phyloP scores from a whole-genome alignment of 2,797 vertebrate species.

The Tenualosa thibaudeaui region DNA sequence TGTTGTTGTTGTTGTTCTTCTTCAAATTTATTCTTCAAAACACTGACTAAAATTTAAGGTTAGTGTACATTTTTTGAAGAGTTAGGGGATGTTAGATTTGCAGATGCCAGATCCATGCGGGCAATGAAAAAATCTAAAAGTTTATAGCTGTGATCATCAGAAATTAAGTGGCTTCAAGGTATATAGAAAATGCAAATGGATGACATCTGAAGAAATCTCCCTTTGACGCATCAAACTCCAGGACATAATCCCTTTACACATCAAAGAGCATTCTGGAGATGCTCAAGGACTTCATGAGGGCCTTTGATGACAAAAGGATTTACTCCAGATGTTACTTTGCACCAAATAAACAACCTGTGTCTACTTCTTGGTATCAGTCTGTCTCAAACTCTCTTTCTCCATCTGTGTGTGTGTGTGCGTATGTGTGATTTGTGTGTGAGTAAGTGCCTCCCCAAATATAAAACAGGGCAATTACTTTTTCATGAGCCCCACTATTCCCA shows the following conservation, averaged over 20 bases:
- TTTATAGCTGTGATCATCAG: not conserved
- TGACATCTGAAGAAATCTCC: slow-evolving; percentile 1
- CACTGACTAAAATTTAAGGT: not conserved
- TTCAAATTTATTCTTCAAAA: not conserved
- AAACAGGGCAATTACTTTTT: not conserved
- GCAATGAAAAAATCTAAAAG: not conserved
- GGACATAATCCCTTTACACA: not conserved
- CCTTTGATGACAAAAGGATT: slow-evolving; percentile 19
- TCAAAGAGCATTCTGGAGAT: slow-evolving; percentile 5
- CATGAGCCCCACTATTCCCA: not conserved
- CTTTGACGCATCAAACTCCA: slow-evolving; percentile 21
- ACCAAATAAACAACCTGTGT: not conserved
- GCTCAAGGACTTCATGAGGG: not conserved
- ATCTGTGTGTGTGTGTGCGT: not conserved
- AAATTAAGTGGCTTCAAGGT: not conserved
- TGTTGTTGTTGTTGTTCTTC: not conserved
- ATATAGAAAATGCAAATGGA: not conserved
- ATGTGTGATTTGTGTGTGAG: not conserved
- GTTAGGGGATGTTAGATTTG: not conserved
- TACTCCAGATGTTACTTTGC: slow-evolving; percentile 9
- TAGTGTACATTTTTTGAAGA: not conserved
- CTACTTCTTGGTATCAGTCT: not conserved
- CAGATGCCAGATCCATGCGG: not conserved
- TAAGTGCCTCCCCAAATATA: not conserved
- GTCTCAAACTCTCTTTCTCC: not conserved